phyloP scores from a whole-genome alignment of 2,888 invertebrate species.

The Oligia fasciuncula region DNA sequence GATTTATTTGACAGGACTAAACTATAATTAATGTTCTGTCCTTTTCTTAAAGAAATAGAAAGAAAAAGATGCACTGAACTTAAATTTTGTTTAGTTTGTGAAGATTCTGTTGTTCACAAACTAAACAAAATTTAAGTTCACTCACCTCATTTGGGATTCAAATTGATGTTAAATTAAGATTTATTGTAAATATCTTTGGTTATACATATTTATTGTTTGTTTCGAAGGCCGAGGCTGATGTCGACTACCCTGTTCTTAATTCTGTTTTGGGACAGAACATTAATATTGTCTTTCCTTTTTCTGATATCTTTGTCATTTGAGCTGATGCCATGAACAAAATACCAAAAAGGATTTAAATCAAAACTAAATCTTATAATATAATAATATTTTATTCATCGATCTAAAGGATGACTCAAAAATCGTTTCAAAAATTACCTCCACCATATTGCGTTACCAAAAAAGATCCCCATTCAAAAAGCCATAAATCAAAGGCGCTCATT shows the following conservation, averaged over 20 bases:
- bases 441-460: constrained; percentile 43
- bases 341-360: neutral
- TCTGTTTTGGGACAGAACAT: neutral
- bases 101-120: no score
- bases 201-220: constrained; percentile 56
- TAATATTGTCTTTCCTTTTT: neutral
- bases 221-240: constrained; percentile 8
- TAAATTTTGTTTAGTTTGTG: no score
- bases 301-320: neutral
- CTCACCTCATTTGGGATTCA: constrained; percentile 58
- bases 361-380: neutral
- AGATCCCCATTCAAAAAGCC: constrained; percentile 54
- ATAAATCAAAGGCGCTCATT: constrained; percentile 68
- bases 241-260: constrained; percentile 14
- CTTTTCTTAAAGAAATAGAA: no score
- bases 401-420: constrained; percentile 1
- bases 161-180: constrained; percentile 60
- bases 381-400: neutral
- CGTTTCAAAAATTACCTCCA: constrained; percentile 12
- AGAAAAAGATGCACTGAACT: no score
- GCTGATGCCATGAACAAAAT: neutral
- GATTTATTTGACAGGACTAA: no score
- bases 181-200: constrained; percentile 53
- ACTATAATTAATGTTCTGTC: no score
- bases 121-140: no score